These are phyloP conservation scores for Hydrotaea diabolus DNA, from an alignment of 2,888 invertebrate species.

Conservation along the genomic window DNA sequence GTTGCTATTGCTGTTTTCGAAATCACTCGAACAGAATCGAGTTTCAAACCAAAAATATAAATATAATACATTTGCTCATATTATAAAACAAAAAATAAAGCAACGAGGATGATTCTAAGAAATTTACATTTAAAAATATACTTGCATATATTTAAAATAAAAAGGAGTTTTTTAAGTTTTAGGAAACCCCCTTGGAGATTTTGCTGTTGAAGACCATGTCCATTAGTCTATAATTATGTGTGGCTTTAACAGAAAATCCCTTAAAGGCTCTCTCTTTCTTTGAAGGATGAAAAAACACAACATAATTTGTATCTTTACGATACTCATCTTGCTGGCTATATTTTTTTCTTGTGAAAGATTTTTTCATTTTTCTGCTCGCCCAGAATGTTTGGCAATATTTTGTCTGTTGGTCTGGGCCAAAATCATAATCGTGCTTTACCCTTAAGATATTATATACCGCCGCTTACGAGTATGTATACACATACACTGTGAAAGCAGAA, in stretches of 20 bases:
- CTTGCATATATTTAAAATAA: background rate
- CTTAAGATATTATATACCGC: constrained; percentile 35
- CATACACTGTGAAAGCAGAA: background rate
- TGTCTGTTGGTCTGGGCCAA: background rate
- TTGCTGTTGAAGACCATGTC: background rate
- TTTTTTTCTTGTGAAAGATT: background rate
- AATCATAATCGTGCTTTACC: constrained; percentile 44
- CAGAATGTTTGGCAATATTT: background rate
- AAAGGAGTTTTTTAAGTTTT: background rate
- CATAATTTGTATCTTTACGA: constrained; percentile 25
- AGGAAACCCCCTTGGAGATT: background rate
- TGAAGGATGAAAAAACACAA: background rate
- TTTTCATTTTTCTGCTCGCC: background rate
- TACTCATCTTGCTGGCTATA: constrained; percentile 18
- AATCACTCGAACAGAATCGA: background rate
- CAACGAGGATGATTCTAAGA: background rate
- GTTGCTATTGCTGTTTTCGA: constrained; percentile 5
- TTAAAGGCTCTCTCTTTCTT: constrained; percentile 6
- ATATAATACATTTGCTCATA: background rate
- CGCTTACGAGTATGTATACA: background rate
- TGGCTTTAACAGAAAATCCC: constrained; percentile 2
- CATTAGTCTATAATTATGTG: constrained; percentile 13
- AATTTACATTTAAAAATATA: constrained; percentile 7
- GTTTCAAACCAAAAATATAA: no score
- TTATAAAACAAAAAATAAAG: background rate